phyloP scores from a whole-genome alignment of 1,140 invertebrate genomes.

The Choristoneura fumiferana region DNA sequence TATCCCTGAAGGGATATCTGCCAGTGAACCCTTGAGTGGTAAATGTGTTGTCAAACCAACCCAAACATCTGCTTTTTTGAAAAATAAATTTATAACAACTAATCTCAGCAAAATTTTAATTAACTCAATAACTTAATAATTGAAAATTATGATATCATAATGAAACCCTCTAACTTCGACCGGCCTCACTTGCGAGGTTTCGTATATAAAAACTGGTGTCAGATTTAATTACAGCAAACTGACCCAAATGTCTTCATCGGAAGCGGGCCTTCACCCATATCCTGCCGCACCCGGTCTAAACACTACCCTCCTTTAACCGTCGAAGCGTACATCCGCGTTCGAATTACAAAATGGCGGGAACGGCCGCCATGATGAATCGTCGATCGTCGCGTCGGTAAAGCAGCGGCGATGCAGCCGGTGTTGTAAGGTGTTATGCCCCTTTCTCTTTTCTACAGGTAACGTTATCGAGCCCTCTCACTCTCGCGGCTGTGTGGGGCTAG shows the following conservation, averaged over 20 bases:
- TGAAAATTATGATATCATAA: too few relatives aligned
- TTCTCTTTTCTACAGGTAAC: slow-evolving; percentile 58
- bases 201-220: neutral
- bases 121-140: too few relatives aligned
- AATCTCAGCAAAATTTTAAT: too few relatives aligned
- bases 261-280: neutral
- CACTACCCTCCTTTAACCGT: slow-evolving; percentile 26
- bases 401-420: slow-evolving; percentile 37
- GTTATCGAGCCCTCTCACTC: slow-evolving; percentile 48
- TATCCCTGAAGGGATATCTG: too few relatives aligned
- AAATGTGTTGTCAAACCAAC: too few relatives aligned
- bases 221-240: slow-evolving; percentile 16
- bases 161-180: neutral
- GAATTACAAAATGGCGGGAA: slow-evolving; percentile 49
- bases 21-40: too few relatives aligned
- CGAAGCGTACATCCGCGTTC: slow-evolving; percentile 62
- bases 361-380: slow-evolving; percentile 13
- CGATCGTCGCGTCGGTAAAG: too few relatives aligned
- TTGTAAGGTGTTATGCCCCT: slow-evolving; percentile 41
- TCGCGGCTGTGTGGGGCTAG: slow-evolving; percentile 28
- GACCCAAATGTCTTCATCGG: neutral
- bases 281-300: neutral
- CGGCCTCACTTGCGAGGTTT: neutral
- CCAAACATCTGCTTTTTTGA: too few relatives aligned
- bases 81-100: too few relatives aligned